A percentile compares a stretch with the other conserved stretches of the same genome.
These are phyloP conservation scores for Drosophila prolongata DNA, from an alignment of 2,888 invertebrate genomes.

Conservation along the genomic window DNA sequence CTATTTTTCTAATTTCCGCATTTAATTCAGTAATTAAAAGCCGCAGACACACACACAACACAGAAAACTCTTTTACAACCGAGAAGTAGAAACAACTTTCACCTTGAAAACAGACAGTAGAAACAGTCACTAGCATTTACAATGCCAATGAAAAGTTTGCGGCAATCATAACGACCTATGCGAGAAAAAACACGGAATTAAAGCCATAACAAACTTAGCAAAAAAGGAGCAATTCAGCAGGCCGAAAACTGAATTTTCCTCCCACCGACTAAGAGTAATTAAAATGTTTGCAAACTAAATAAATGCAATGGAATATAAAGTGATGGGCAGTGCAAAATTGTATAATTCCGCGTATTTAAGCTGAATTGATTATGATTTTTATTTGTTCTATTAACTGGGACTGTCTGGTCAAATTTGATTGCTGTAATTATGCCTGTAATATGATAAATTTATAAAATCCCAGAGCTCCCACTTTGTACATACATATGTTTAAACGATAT, in stretches of 20 bases:
- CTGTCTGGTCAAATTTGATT: slow-evolving; percentile 28
- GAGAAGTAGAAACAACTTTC: slow-evolving; percentile 18
- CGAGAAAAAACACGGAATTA: slow-evolving; percentile 7
- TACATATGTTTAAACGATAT: background rate
- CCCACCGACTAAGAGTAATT: slow-evolving; percentile 53
- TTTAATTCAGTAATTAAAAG: slow-evolving; percentile 71
- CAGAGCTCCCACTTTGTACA: background rate
- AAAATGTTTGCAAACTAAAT: slow-evolving; percentile 74
- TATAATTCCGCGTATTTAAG: slow-evolving; percentile 8
- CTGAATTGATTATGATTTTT: slow-evolving; percentile 29
- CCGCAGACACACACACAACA: slow-evolving; percentile 32
- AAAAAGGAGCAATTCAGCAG: slow-evolving; percentile 1
- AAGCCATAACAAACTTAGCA: slow-evolving; percentile 17
- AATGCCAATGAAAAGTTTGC: slow-evolving; percentile 28
- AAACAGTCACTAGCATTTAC: slow-evolving; percentile 13
- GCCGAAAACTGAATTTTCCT: slow-evolving; percentile 1
- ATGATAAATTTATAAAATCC: slow-evolving; percentile 25
- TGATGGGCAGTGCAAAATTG: slow-evolving; percentile 22
- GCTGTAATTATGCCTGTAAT: slow-evolving; percentile 36
- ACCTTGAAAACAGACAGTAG: slow-evolving; percentile 23
- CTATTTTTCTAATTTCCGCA: slow-evolving; percentile 66
- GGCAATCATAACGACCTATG: slow-evolving; percentile 12
- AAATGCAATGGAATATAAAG: slow-evolving; percentile 53
- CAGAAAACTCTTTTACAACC: slow-evolving; percentile 21
- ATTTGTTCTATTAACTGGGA: slow-evolving; percentile 32